These are phyloP conservation scores for Cosmopolites sordidus DNA, from an alignment of 2,888 invertebrate species.

Conservation along the genomic window DNA sequence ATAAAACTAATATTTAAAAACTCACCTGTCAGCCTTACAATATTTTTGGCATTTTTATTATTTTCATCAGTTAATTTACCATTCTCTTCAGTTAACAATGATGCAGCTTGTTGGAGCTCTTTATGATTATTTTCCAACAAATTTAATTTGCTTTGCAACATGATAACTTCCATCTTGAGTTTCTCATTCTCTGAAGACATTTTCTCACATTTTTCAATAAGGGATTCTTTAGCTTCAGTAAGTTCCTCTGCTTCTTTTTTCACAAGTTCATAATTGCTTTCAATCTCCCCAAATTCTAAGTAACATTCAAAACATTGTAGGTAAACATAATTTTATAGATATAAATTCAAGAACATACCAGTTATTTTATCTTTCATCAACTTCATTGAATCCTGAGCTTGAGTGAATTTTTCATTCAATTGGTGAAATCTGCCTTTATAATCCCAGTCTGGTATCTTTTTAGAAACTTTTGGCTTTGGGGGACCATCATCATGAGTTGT, in stretches of 20 bases:
- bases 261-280: conserved; percentile 13
- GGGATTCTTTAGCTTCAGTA: conserved; percentile 2
- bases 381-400: conserved; percentile 53
- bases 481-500: conserved; percentile 20
- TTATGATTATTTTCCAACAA: conserved; percentile 21
- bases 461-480: conserved; percentile 28
- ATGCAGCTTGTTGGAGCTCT: conserved; percentile 37
- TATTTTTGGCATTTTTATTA: conserved; percentile 4
- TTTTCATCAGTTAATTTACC: conserved; percentile 12
- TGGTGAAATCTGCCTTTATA: conserved; percentile 58
- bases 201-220: conserved; percentile 5
- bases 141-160: conserved; percentile 7
- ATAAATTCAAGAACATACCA: conserved; percentile 23
- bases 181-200: conserved; percentile 8
- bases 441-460: conserved; percentile 37
- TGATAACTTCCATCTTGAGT: conserved; percentile 7
- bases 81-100: conserved; percentile 14
- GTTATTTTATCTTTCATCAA: conserved; percentile 48
- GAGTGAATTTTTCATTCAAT: conserved; percentile 57
- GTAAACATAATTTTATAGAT: not conserved
- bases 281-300: conserved; percentile 18
- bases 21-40: conserved; percentile 11
- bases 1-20: not conserved
- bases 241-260: conserved; percentile 12
- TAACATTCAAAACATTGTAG: not conserved